Evolutionary conservation across 1,140 invertebrate species (phyloP), one percentile per base, ranked within the genome.

Genomic region (Caerostris extrusa): DNA sequence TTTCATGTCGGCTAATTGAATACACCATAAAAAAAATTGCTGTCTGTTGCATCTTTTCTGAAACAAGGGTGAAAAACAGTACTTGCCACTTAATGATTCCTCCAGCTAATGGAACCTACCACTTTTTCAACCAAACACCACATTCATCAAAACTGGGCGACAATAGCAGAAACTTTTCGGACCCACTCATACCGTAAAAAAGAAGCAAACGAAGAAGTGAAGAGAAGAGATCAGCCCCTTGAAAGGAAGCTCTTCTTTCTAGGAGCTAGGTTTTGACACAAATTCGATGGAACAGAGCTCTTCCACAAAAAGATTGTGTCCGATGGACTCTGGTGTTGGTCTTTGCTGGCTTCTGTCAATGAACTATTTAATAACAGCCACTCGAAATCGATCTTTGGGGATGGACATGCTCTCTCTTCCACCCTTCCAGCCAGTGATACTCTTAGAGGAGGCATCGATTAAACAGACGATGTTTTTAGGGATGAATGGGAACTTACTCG

Each of bases 361-460:
- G 69, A 53, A 77, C 34, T 53, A 50, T 77, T 77, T 77, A 77
- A 77, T 77, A 77, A 77, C 19, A 53, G 69, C 69, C 69, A 77
- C 69, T 53, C 50, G 34, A 34, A 7, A 77, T 77, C 69, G 34
- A 77, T 77, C 69, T 77, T 34, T 10, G 69, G 19, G 69, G 34
- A 10, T 10, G 34, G 3, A 34, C 34, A 34, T 7, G 7, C 50
- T 8, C 4, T 12, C 50, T 2, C 3, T 8, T 50, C 10, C 69
- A 34, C 61, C 61, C 34, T 61, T 8, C 50, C 8, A 10, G 8
- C 50, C 8, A 50, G 34, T 50, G 7, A 77, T 77, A 77, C 34
- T 10, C 69, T 12, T 34, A 77, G 50, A 8, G 19, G 19, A 50
- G 69, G 12, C 10, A 77, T 53, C 34, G 34, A 53, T 77, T 77